Conservation (phyloP, 2,113 vertebrate genomes). For the Baryphthengus martii region DNA sequence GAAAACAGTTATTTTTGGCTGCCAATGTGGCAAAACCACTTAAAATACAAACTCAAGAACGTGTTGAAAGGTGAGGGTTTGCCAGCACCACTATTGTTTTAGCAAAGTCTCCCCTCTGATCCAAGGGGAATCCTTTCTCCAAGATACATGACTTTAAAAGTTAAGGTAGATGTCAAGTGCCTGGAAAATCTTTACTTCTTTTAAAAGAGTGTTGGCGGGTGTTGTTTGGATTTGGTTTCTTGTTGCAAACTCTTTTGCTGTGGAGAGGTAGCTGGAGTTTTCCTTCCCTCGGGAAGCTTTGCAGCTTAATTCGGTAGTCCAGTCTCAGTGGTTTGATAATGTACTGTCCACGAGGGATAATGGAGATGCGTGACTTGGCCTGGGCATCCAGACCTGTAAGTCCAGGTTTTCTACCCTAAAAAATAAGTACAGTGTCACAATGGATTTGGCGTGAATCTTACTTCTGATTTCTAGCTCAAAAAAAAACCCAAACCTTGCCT, state of each 20-base stretch:
- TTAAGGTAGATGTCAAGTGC: not conserved
- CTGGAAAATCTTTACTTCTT: not conserved
- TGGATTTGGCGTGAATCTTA: not conserved
- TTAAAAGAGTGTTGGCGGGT: not conserved
- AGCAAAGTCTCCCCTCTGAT: not conserved
- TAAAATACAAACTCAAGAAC: constrained; percentile 27
- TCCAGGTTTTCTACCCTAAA: not conserved
- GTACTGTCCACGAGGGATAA: not conserved
- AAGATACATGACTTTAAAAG: not conserved
- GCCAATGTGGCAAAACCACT: constrained; percentile 43
- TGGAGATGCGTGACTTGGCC: accelerated
- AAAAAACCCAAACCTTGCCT: too few relatives aligned
- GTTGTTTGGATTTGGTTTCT: not conserved
- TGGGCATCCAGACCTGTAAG: not conserved
- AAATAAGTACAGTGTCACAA: not conserved
- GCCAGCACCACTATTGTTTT: constrained; percentile 17
- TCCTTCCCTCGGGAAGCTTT: not conserved
- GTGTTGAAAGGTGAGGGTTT: constrained; percentile 32
- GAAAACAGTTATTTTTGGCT: constrained; percentile 56
- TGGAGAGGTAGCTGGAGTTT: not conserved
- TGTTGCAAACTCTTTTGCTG: not conserved
- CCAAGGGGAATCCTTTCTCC: not conserved
- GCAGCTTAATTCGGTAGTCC: not conserved
- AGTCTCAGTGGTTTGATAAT: not conserved
- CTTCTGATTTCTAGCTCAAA: not conserved